Base-by-base conservation (phyloP, 1,140 invertebrate species). In the Trypoxylus dichotomus region DNA sequence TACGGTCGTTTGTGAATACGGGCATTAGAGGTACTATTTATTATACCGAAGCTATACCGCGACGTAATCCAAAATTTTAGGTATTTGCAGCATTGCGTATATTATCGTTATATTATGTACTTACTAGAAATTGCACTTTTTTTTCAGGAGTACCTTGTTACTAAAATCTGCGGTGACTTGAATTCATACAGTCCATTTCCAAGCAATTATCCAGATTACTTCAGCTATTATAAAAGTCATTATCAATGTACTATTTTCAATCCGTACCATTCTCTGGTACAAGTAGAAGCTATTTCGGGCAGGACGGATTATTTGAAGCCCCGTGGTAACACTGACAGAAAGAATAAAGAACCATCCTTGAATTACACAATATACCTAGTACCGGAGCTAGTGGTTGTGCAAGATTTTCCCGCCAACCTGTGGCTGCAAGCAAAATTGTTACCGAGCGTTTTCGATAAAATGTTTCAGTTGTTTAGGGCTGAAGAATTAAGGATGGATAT, bases 371-470 rank as follows among this genome's bases (percentile, higher is more conserved):
- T 96, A 83, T 92, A 94, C 81, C 89, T 99, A 11, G 91, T 99
- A 47, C 97, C 97, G 0, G 98, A 99, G 87, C 88, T 99, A 41
- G 97, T 97, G 85, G 89, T 91, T 27, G 92, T 93, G 79, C 94
- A 96, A 84, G 91, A 92, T 1, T 97, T 97, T 85, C 93, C 96
- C 0, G 93, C 95, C 1, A 89, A 92, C 7, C 89, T 98, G 29
- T 99, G 97, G 97, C 88, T 96, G 10, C 97, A 99, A 87, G 92
- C 95, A 0, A 92, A 93, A 0, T 91, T 94, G 29, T 85, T 99
- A 27, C 98, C 98, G 0, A 94, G 95, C 19, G 92, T 98, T 81
- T 83, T 99, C 5, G 94, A 97, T 81, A 86, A 90, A 21, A 82
- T 97, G 7, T 91, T 92, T 77, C 91, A 92, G 81, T 86, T 98